A percentile compares a stretch with the other conserved stretches of the same genome.
These are phyloP conservation scores for Drosophila differens DNA, from an alignment of 2,888 invertebrate genomes.

Conservation along the genomic window DNA sequence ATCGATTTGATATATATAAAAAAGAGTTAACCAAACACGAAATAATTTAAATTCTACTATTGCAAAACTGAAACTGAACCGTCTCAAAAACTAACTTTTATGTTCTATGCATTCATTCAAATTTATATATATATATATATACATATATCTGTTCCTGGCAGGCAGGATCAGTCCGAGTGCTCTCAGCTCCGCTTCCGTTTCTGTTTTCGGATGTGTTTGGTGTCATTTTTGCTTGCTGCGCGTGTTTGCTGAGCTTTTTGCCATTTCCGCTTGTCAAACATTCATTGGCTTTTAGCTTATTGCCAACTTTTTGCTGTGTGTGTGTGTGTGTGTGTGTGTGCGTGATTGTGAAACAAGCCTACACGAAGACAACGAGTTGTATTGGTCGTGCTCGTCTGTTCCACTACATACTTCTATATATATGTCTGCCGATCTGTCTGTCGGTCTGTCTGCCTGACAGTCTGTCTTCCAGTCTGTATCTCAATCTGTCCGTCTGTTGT, in stretches of 20 bases:
- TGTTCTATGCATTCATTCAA: background rate
- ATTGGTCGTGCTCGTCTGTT: conserved; percentile 42
- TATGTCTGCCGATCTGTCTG: conserved; percentile 7
- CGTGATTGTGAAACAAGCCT: conserved; percentile 71
- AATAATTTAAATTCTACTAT: background rate
- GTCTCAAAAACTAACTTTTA: background rate
- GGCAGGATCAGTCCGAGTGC: conserved; percentile 7
- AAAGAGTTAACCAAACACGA: background rate
- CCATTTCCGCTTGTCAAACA: conserved; percentile 79
- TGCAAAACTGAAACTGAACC: background rate
- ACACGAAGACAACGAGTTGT: conserved; percentile 60
- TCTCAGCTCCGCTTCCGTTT: conserved; percentile 18
- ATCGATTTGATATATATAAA: background rate
- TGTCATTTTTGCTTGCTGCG: conserved; percentile 29
- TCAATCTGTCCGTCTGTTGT: conserved; percentile 3
- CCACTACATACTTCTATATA: conserved; percentile 28
- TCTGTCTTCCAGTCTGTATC: background rate
- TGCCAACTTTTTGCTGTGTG: conserved; percentile 51
- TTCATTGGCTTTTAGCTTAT: conserved; percentile 80
- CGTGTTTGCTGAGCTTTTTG: conserved; percentile 56
- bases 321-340: conserved; percentile 25
- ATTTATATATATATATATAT: background rate
- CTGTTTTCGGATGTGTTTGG: conserved; percentile 20
- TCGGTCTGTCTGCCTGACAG: conserved; percentile 4
- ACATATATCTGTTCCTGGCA: conserved; percentile 5